Percentiles rank a stretch among this genome's conserved stretches.
Evolutionary conservation across 2,888 invertebrate species (phyloP).

Genomic region (Torymus auratus): DNA sequence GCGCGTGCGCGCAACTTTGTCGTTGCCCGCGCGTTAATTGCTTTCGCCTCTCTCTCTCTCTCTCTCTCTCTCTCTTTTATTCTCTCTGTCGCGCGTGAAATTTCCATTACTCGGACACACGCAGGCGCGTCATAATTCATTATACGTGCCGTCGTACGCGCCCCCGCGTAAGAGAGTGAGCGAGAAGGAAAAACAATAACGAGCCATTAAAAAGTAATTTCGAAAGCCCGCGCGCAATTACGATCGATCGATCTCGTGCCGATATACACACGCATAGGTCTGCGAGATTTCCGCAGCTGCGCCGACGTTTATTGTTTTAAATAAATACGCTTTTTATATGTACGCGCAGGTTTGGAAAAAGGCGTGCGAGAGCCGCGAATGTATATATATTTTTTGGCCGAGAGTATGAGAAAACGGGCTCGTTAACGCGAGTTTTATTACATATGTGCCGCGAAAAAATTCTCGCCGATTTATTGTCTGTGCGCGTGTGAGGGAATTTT

Average conservation of each 20-base stretch:
- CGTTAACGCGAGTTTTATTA: too few species aligned
- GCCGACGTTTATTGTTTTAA: conserved; percentile 32
- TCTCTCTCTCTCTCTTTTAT: too few species aligned
- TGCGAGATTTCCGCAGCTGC: conserved; percentile 8
- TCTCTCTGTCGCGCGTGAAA: conserved; percentile 7
- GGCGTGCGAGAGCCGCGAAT: too few species aligned
- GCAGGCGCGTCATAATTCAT: too few species aligned
- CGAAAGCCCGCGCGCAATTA: conserved; percentile 5
- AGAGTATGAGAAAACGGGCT: too few species aligned
- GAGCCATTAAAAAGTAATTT: conserved; percentile 46
- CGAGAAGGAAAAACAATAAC: conserved; percentile 35
- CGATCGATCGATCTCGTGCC: conserved; percentile 40
- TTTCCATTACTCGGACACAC: conserved; percentile 36
- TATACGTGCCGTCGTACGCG: too few species aligned
- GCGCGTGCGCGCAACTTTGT: neutral
- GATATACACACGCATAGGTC: neutral
- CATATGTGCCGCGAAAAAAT: too few species aligned
- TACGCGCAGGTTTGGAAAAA: neutral
- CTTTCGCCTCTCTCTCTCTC: neutral
- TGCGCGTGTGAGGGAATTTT: too few species aligned
- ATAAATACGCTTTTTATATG: conserved; percentile 13
- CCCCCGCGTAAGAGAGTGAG: neutral
- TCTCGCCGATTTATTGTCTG: too few species aligned
- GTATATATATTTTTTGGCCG: too few species aligned
- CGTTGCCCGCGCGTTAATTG: conserved; percentile 39